Conservation (phyloP, 2,113 vertebrate species). For the Hymenochirus boettgeri region DNA sequence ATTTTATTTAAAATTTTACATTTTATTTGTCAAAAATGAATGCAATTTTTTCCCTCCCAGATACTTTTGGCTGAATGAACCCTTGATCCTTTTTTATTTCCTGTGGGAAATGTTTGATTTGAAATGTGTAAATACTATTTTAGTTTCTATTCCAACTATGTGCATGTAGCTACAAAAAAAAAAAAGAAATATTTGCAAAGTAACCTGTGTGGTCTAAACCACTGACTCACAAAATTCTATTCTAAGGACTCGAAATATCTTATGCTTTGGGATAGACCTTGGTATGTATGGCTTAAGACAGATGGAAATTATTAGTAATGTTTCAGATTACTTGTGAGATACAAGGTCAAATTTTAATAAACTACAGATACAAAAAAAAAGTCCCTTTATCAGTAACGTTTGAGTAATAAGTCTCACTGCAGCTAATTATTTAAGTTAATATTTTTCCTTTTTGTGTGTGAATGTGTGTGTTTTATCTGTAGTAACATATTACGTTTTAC, state of each 20-base stretch:
- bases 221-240: constrained; percentile 20
- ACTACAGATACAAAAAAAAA: constrained; percentile 8
- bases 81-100: too few species aligned
- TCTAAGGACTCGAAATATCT: background rate
- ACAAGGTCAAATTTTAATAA: constrained; percentile 7
- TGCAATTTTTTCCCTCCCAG: too few species aligned
- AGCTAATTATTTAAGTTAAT: background rate
- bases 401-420: background rate
- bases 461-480: background rate
- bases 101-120: too few species aligned
- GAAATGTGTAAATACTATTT: too few species aligned
- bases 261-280: background rate
- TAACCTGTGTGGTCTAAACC: constrained; percentile 19
- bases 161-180: background rate
- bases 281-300: constrained; percentile 9
- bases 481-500: too few species aligned
- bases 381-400: background rate
- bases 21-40: too few species aligned
- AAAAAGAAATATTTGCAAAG: background rate
- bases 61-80: too few species aligned
- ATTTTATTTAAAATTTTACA: too few species aligned
- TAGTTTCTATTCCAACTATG: too few species aligned
- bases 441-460: background rate
- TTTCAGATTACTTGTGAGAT: constrained; percentile 18
- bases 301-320: constrained; percentile 32